These are phyloP conservation scores for Columba livia DNA, from an alignment of 2,113 vertebrate genomes.

Conservation along the genomic window DNA sequence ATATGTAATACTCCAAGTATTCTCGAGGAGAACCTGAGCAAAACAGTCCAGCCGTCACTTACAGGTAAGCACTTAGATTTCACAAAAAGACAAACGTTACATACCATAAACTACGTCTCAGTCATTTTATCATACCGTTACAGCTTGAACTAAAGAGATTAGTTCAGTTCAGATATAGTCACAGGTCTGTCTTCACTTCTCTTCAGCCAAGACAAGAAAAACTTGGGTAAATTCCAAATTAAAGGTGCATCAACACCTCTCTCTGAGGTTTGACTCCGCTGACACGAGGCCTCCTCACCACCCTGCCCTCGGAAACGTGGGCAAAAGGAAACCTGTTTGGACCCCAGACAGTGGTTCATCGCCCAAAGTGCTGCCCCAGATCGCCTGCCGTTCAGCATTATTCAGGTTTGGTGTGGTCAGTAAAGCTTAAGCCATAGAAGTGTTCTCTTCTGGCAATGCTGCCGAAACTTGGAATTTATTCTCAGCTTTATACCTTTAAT, in stretches of 20 bases:
- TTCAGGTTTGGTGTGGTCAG: neutral
- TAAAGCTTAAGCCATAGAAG: neutral
- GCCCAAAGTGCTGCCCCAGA: neutral
- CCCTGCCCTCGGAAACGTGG: neutral
- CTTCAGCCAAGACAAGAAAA: neutral
- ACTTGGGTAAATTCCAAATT: neutral
- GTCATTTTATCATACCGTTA: neutral
- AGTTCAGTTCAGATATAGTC: neutral
- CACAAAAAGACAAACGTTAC: neutral
- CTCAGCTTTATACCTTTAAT: neutral
- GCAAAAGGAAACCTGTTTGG: neutral
- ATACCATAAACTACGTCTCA: neutral
- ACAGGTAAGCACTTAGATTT: neutral
- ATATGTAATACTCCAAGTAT: slow-evolving; percentile 82
- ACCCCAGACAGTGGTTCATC: neutral
- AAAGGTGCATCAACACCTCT: neutral
- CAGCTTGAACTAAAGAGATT: neutral
- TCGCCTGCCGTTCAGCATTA: neutral
- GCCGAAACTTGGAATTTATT: neutral
- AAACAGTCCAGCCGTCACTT: neutral
- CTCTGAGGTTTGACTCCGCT: neutral
- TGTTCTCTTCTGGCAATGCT: neutral
- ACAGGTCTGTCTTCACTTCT: neutral
- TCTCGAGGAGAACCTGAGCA: slow-evolving; percentile 76
- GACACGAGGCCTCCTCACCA: neutral